Conservation (phyloP, 2,113 vertebrate genomes). For the Cyprinodon variegatus region DNA sequence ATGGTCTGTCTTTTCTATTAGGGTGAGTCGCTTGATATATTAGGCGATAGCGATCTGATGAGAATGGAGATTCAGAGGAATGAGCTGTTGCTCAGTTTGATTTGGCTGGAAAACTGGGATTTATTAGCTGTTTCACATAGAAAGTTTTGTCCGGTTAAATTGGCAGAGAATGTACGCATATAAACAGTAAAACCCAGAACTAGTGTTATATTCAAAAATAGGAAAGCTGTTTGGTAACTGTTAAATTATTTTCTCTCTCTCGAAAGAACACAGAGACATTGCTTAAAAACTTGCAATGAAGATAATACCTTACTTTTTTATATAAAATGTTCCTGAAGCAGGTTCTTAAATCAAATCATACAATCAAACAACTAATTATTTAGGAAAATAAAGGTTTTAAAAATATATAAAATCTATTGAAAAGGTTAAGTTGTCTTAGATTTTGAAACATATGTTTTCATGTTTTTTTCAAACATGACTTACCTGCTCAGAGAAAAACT, state of each 20-base stretch:
- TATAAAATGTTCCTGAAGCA: too few relatives aligned
- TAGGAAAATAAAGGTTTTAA: too few relatives aligned
- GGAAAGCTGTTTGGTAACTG: neutral
- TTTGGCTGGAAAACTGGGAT: conserved; percentile 4
- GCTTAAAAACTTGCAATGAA: too few relatives aligned
- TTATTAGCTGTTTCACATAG: neutral
- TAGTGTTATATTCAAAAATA: neutral
- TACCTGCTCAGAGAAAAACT: too few relatives aligned
- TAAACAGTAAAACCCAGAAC: neutral
- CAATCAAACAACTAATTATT: too few relatives aligned
- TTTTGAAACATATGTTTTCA: too few relatives aligned
- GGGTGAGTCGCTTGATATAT: conserved; percentile 37
- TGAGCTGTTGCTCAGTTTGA: conserved; percentile 20
- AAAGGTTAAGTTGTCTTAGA: too few relatives aligned
- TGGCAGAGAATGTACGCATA: neutral
- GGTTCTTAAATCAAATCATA: too few relatives aligned
- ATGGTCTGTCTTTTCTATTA: conserved; percentile 17
- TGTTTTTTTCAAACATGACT: too few relatives aligned
- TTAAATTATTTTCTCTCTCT: neutral
- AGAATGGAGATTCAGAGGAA: conserved; percentile 20
- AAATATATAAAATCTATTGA: too few relatives aligned
- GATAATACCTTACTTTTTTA: too few relatives aligned
- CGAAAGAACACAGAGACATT: too few relatives aligned
- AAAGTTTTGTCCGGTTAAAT: neutral
- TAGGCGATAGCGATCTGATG: conserved; percentile 8